Conservation (phyloP, 2,888 invertebrate genomes). For the Hydroisotoma schaefferi region DNA sequence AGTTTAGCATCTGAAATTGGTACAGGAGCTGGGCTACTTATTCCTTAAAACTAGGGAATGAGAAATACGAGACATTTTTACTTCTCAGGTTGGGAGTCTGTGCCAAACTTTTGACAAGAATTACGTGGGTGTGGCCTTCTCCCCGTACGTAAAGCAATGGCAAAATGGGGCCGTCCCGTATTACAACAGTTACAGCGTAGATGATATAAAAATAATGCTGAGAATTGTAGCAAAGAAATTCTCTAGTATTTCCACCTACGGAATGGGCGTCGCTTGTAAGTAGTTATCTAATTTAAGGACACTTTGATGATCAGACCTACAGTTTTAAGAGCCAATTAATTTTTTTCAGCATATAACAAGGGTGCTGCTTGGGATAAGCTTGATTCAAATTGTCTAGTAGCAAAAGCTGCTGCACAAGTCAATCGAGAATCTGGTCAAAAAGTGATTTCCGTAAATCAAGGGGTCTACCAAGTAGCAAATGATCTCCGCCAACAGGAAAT, state of each 20-base stretch:
- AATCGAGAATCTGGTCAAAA: constrained; percentile 20
- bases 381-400: constrained; percentile 16
- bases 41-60: too few relatives aligned
- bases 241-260: constrained; percentile 25
- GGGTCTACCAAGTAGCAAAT: constrained; percentile 18
- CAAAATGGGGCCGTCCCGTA: neutral
- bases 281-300: too few relatives aligned
- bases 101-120: constrained; percentile 22
- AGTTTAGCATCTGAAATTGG: too few relatives aligned
- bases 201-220: constrained; percentile 17
- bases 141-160: constrained; percentile 34
- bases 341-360: too few relatives aligned
- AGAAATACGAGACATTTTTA: too few relatives aligned
- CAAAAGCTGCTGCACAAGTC: constrained; percentile 21
- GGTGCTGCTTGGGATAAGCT: constrained; percentile 21
- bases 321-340: too few relatives aligned
- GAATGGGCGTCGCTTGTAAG: constrained; percentile 31
- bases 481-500: constrained; percentile 19
- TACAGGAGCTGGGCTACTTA: too few relatives aligned
- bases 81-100: neutral
- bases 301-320: too few relatives aligned
- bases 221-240: constrained; percentile 20
- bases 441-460: constrained; percentile 18
- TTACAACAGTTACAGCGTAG: constrained; percentile 16
- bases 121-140: constrained; percentile 27